These are phyloP conservation scores for Poicephalus meyeri DNA, from an alignment of 2,113 vertebrate genomes.

Conservation along the genomic window DNA sequence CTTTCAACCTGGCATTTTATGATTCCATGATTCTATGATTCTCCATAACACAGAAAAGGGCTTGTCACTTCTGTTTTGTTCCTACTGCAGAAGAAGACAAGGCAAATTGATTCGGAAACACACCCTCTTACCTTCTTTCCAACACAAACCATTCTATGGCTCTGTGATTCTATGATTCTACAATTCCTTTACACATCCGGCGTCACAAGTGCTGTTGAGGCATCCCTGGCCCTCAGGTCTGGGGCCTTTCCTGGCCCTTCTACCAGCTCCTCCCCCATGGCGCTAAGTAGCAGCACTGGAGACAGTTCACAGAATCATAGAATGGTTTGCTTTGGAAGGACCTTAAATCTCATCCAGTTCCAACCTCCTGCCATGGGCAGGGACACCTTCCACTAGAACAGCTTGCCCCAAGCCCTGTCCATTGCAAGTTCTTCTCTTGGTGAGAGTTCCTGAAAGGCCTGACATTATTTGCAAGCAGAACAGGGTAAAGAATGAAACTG, in stretches of 20 bases:
- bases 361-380: background rate
- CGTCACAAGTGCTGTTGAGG: accelerated
- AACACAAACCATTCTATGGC: background rate
- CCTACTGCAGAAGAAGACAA: background rate
- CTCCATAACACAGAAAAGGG: no score
- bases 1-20: background rate
- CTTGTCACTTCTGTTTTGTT: background rate
- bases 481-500: background rate
- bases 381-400: background rate
- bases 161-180: background rate
- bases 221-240: accelerated
- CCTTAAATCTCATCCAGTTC: background rate
- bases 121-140: background rate
- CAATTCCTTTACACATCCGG: background rate
- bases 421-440: background rate
- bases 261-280: background rate
- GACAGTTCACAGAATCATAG: background rate
- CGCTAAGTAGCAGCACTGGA: background rate
- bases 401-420: background rate
- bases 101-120: background rate
- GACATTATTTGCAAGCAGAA: background rate
- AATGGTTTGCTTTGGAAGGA: background rate
- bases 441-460: background rate
- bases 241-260: background rate
- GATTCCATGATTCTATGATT: background rate